Conservation (phyloP, 2,113 vertebrate genomes). For the Pomatorhinus ruficollis region DNA sequence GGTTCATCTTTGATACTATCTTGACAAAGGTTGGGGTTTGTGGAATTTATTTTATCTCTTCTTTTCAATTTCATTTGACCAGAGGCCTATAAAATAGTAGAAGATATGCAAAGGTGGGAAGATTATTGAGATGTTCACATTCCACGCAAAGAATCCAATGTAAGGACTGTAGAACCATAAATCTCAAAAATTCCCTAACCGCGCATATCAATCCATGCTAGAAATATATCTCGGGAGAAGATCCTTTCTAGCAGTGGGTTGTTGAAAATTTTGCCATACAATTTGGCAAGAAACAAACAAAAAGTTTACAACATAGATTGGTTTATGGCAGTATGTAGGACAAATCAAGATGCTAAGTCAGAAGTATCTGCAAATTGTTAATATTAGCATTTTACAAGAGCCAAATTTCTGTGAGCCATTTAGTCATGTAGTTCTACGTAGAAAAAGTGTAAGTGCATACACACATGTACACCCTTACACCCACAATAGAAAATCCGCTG, state of each 20-base stretch:
- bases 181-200: background rate
- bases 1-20: background rate
- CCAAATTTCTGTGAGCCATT: background rate
- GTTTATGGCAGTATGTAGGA: background rate
- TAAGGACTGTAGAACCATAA: background rate
- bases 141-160: background rate
- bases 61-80: background rate
- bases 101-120: background rate
- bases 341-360: background rate
- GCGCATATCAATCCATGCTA: background rate
- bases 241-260: background rate
- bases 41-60: background rate
- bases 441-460: background rate
- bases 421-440: background rate
- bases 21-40: background rate
- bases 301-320: background rate
- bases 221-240: background rate
- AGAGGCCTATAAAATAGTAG: background rate
- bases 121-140: background rate
- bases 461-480: background rate
- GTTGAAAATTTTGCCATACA: background rate
- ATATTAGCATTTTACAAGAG: background rate
- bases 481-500: background rate
- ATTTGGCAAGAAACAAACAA: background rate
- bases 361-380: background rate